These are phyloP conservation scores for Cathartes aura DNA, from an alignment of 2,113 vertebrate genomes.

Conservation along the genomic window DNA sequence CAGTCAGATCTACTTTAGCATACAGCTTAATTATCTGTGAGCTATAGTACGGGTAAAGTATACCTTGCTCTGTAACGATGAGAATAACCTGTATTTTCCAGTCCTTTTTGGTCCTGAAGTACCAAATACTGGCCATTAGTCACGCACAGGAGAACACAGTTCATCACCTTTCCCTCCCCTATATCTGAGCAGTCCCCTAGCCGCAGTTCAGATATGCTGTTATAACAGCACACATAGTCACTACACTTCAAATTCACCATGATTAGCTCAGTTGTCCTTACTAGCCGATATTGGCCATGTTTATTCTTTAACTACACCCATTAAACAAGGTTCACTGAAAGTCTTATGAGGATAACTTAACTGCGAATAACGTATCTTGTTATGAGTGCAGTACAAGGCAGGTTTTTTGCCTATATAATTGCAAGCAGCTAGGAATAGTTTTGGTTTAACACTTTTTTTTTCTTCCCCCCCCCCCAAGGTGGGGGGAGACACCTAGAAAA, in stretches of 20 bases:
- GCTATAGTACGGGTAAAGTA: neutral
- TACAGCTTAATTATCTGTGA: neutral
- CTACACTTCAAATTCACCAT: neutral
- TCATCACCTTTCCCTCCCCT: neutral
- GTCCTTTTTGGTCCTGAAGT: neutral
- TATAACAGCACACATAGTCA: neutral
- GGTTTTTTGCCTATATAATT: neutral
- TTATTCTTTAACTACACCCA: neutral
- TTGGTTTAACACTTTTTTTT: neutral
- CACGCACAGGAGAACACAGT: neutral
- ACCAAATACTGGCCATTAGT: neutral
- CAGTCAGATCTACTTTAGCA: neutral
- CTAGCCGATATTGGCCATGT: neutral
- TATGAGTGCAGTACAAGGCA: neutral
- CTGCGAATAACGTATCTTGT: neutral
- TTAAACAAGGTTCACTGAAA: neutral
- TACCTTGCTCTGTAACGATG: neutral
- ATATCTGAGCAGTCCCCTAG: rapidly evolving
- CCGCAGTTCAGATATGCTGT: neutral
- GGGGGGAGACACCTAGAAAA: neutral
- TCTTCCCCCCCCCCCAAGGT: too few species aligned
- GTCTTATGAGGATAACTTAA: neutral
- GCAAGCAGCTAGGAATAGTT: neutral
- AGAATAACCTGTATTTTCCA: neutral
- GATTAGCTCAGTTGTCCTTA: neutral